phyloP scores from a whole-genome alignment of 2,797 vertebrate species.

The Gambusia yucatana region DNA sequence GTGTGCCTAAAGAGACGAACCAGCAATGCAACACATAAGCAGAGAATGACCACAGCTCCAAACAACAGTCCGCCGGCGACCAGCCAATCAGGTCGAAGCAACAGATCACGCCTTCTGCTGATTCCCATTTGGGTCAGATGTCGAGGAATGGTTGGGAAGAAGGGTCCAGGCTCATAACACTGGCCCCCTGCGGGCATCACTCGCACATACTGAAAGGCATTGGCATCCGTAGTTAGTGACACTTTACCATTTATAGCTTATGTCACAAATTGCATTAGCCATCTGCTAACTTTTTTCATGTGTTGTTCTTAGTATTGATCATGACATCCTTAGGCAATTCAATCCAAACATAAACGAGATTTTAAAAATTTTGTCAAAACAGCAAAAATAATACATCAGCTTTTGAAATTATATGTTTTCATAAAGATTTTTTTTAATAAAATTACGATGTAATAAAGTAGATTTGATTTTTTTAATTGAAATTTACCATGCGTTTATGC shows the following conservation, averaged over 20 bases:
- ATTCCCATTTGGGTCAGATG: conserved; percentile 87
- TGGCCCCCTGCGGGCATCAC: conserved; percentile 85
- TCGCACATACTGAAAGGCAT: conserved; percentile 81
- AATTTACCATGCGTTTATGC: conserved; percentile 86
- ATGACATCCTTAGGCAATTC: not conserved
- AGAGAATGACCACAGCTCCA: conserved; percentile 80
- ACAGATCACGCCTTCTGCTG: conserved; percentile 69
- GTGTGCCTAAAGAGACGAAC: conserved; percentile 71
- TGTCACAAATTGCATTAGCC: not conserved
- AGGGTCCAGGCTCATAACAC: conserved; percentile 87
- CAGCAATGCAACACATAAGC: conserved; percentile 79
- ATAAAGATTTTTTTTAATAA: not conserved
- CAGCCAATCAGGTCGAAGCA: conserved; percentile 84
- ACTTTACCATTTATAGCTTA: not conserved
- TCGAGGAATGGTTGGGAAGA: conserved; percentile 83
- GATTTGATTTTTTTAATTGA: not conserved
- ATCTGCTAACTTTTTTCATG: not conserved
- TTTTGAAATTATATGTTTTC: not conserved
- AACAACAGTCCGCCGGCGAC: conserved; percentile 76
- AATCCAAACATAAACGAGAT: not conserved
- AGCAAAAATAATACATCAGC: not conserved
- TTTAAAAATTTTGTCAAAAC: not conserved
- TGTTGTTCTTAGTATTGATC: not conserved
- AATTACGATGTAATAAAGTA: not conserved
- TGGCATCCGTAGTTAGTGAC: not conserved